A percentile compares a stretch with the other conserved stretches of the same genome.
Evolutionary conservation across 35 echinoderm and acorn worm genomes (phyloP).

Genomic region (Anneissia japonica): DNA sequence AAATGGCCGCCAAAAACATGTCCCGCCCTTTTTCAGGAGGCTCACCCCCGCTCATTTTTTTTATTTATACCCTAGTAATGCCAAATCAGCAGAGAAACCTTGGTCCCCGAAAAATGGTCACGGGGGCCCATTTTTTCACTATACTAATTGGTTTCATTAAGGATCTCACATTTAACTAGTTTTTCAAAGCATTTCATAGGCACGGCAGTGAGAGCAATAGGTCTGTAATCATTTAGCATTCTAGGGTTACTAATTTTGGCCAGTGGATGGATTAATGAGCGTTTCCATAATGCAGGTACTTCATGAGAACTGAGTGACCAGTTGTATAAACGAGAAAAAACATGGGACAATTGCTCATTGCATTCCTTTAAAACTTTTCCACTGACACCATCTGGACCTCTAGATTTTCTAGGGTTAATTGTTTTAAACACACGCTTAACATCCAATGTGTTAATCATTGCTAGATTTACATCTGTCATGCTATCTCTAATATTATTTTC

Average conservation of each 20-base stretch:
- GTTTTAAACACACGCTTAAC: too few relatives aligned
- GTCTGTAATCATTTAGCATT: constrained; percentile 25
- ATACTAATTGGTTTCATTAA: too few relatives aligned
- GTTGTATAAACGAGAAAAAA: constrained; percentile 13
- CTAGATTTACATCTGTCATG: too few relatives aligned
- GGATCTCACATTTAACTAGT: not conserved
- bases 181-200: constrained; percentile 44
- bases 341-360: not conserved
- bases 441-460: too few relatives aligned
- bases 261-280: constrained; percentile 1
- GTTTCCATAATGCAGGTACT: constrained; percentile 31
- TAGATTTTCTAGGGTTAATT: constrained; percentile 20
- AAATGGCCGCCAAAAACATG: too few relatives aligned
- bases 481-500: too few relatives aligned
- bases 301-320: not conserved
- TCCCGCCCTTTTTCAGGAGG: too few relatives aligned
- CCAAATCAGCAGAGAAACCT: too few relatives aligned
- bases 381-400: constrained; percentile 20
- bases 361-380: constrained; percentile 5
- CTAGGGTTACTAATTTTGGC: constrained; percentile 10
- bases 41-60: too few relatives aligned
- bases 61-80: too few relatives aligned
- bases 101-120: too few relatives aligned
- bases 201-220: constrained; percentile 21
- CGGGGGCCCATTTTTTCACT: too few relatives aligned